Evolutionary conservation across 35 echinoderm and acorn worm species (phyloP).

Genomic region (Hemicentrotus pulcherrimus): DNA sequence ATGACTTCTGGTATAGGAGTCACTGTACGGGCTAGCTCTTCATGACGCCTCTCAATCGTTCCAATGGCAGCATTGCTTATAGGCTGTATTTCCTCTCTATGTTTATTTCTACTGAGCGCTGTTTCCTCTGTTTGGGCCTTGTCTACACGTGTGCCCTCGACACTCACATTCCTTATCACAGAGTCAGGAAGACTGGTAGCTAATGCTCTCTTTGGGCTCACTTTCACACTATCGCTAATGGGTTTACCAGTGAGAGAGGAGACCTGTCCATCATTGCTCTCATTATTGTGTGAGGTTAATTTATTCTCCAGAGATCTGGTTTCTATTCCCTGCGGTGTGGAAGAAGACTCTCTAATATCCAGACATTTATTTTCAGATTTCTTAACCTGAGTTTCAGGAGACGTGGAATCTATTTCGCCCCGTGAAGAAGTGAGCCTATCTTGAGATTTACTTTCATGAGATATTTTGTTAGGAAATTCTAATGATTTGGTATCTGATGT

Average conservation of each 20-base stretch:
- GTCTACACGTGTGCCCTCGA: background rate
- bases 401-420: background rate
- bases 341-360: background rate
- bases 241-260: conserved; percentile 8
- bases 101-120: background rate
- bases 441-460: background rate
- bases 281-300: background rate
- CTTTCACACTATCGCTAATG: background rate
- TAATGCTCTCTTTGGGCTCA: conserved; percentile 25
- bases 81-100: conserved; percentile 22
- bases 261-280: background rate
- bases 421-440: background rate
- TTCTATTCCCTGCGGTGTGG: background rate
- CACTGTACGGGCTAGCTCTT: background rate
- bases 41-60: background rate
- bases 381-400: background rate
- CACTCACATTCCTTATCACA: conserved; percentile 6
- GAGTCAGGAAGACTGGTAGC: conserved; percentile 35
- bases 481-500: background rate
- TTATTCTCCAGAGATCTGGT: conserved; percentile 32
- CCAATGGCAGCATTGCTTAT: background rate
- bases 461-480: background rate
- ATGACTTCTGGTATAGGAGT: background rate
- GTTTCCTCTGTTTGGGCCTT: conserved; percentile 23
- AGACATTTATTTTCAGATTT: background rate